A percentile compares a stretch with the other conserved stretches of the same genome.
Evolutionary conservation across 2,113 vertebrate genomes (phyloP).

Genomic region (Periophthalmodon schlosseri): DNA sequence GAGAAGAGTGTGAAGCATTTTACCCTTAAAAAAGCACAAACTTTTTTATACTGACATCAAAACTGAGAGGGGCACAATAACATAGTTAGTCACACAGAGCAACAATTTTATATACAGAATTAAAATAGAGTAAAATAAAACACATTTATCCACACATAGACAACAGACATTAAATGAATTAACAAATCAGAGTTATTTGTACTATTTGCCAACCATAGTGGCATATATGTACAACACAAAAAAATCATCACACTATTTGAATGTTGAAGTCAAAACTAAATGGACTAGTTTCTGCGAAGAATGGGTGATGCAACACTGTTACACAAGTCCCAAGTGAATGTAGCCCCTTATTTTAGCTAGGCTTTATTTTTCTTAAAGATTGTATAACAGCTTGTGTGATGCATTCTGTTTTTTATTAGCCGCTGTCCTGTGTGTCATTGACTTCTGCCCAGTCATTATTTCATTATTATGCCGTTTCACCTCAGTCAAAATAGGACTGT

Average conservation of each 20-base stretch:
- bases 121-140: too few relatives aligned
- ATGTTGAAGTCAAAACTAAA: neutral
- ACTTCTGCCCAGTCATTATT: neutral
- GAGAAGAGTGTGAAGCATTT: neutral
- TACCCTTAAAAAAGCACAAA: neutral
- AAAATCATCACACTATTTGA: neutral
- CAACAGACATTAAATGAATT: too few relatives aligned
- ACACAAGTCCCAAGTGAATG: neutral
- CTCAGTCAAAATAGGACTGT: slow-evolving; percentile 2
- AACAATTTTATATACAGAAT: too few relatives aligned
- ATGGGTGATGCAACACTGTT: neutral
- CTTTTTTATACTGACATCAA: neutral
- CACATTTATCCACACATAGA: too few relatives aligned
- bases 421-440: neutral
- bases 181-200: too few relatives aligned
- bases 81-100: too few relatives aligned
- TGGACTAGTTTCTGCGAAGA: neutral
- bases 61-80: neutral
- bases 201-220: too few relatives aligned
- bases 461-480: neutral
- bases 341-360: neutral
- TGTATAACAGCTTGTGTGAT: neutral
- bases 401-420: neutral
- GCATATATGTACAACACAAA: neutral
- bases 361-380: neutral